Conservation (phyloP, 2,797 vertebrate genomes). For the Artibeus lituratus region DNA sequence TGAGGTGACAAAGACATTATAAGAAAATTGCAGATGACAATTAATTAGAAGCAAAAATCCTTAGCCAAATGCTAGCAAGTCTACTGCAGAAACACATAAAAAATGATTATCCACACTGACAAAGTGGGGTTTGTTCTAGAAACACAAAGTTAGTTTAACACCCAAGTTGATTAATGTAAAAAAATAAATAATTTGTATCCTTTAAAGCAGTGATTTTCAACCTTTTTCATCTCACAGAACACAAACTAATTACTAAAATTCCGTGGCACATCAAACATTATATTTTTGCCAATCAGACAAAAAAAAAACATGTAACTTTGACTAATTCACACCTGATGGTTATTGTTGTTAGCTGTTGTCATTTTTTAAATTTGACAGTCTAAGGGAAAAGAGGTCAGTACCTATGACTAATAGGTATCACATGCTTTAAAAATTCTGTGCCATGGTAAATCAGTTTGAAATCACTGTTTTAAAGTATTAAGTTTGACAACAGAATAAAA, state of each 20-base stretch:
- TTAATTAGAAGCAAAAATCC: background rate
- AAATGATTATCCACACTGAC: background rate
- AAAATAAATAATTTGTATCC: background rate
- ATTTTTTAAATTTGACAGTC: background rate
- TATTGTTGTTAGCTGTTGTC: background rate
- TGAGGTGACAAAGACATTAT: background rate
- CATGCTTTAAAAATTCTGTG: background rate
- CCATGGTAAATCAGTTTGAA: background rate
- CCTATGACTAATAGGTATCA: background rate
- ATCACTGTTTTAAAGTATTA: background rate
- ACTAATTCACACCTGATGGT: background rate
- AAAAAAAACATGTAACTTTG: background rate
- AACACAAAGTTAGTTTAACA: background rate
- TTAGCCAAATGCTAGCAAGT: slow-evolving; percentile 10
- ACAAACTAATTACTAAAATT: background rate
- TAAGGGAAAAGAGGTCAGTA: background rate
- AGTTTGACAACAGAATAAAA: background rate
- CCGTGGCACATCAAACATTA: background rate
- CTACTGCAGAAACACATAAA: background rate
- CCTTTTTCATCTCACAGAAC: background rate
- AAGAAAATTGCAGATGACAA: background rate
- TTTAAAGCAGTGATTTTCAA: background rate
- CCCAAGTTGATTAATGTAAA: background rate
- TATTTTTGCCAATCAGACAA: background rate
- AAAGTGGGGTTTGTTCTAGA: background rate